Base-by-base conservation (phyloP, 2,888 invertebrate genomes). In the Omphaloscelis lunosa region DNA sequence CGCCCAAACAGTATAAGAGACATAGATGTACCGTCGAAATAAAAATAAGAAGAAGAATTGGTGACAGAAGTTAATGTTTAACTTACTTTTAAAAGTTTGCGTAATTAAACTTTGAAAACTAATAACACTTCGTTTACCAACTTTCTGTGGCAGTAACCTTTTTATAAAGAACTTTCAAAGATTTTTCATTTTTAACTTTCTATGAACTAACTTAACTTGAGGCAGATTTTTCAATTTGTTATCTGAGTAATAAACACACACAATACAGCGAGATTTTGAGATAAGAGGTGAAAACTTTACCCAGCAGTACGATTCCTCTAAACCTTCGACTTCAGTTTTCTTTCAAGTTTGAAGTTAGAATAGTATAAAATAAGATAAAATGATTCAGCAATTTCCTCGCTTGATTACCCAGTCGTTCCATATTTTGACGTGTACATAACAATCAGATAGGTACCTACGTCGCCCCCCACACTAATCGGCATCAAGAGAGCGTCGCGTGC, bases 401-500 rank as follows among this genome's bases (percentile, higher is more conserved):
- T 65, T n/a, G 53, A 66, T 79, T 69, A 51, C 17, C 17, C 58
- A 56, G 17, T 53, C 34, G 9, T 15, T 51, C 27, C 72, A 62
- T 81, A 71, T 81, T 85, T 51, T 69, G 69, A 61, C 65, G 15
- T 79, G 45, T 20, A 56, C 8, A 48, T 58, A 51, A 20, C 27
- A 34, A 48, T 27, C n/a, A 48, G 15, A 48, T 66, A 48, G 15
- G 39, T 66, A 67, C 20, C 59, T 58, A 45, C 58, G 34, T 15
- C 11, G 41, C n/a, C 72, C 87, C 84, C 86, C 65, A 78, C 72
- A 34, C 34, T 27, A 6, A 34, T 27, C 17, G 56, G 58, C 71
- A 84, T 88, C 83, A 83, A 88, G 89, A 85, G 77, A 53, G 56
- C 66, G 86, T 78, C 84, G 86, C 86, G 84, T 86, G 84, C 67